These are phyloP conservation scores for Zelleria hepariella DNA, from an alignment of 2,888 invertebrate species.

Conservation along the genomic window DNA sequence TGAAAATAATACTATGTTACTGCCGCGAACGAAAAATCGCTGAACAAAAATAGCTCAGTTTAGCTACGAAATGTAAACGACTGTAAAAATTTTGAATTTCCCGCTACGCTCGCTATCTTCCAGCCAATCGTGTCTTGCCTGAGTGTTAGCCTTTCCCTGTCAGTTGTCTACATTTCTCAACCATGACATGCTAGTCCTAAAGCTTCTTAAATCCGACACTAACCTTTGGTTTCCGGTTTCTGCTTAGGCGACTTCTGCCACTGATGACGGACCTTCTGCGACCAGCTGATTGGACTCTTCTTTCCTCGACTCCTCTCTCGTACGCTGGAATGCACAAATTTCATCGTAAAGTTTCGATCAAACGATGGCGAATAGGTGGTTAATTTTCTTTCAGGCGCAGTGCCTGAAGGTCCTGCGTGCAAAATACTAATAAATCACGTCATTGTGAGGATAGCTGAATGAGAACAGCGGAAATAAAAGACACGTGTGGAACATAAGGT, in stretches of 20 bases:
- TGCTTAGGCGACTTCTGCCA: constrained; percentile 71
- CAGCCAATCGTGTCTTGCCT: no score
- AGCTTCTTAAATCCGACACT: constrained; percentile 11
- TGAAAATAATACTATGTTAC: no score
- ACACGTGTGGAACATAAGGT: not conserved
- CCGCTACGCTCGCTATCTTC: no score
- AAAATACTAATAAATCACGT: not conserved
- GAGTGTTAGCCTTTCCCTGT: not conserved
- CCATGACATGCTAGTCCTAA: not conserved
- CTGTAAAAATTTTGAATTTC: no score
- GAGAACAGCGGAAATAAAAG: not conserved
- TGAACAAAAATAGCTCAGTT: no score
- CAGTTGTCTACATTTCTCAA: not conserved
- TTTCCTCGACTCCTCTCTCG: constrained; percentile 65
- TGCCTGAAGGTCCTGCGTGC: not conserved
- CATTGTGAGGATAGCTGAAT: not conserved
- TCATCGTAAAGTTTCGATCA: constrained; percentile 19
- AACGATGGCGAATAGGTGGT: not conserved
- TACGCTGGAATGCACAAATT: constrained; percentile 56
- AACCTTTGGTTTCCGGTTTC: constrained; percentile 44
- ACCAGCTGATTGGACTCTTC: constrained; percentile 73
- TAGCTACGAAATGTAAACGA: no score
- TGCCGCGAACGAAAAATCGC: no score
- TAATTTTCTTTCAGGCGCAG: not conserved
- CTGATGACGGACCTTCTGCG: constrained; percentile 75